These are phyloP conservation scores for pig (Sus scrofa) DNA, from an alignment of 2,113 vertebrate genomes.

Conservation along the genomic window DNA sequence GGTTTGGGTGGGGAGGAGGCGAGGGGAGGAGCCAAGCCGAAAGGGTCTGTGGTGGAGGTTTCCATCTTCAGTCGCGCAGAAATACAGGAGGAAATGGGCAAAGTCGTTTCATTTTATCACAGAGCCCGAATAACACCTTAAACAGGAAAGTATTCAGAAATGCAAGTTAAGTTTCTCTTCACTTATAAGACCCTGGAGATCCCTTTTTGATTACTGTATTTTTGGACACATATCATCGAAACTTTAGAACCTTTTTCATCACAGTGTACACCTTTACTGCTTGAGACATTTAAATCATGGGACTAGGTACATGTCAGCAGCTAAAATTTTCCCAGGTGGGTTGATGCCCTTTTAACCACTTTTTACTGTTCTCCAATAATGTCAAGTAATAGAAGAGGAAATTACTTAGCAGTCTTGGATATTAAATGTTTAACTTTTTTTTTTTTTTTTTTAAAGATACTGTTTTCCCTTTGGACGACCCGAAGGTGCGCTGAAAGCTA, in stretches of 20 bases:
- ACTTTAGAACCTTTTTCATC: not conserved
- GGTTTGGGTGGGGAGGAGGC: not conserved
- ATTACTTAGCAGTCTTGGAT: not conserved
- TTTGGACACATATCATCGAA: not conserved
- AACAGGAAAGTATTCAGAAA: not conserved
- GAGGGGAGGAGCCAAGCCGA: not conserved
- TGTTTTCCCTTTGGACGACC: constrained; percentile 99
- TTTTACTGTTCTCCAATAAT: not conserved
- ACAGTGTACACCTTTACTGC: not conserved
- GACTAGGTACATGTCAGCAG: not conserved
- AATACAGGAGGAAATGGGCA: not conserved
- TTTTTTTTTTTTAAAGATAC: constrained; percentile 91
- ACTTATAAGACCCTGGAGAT: not conserved
- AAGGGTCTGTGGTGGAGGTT: not conserved
- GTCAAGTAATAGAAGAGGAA: not conserved
- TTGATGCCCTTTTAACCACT: not conserved
- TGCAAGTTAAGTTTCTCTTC: not conserved
- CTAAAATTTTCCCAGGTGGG: not conserved
- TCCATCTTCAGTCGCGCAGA: not conserved
- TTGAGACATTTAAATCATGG: not conserved
- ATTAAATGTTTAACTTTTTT: constrained; percentile 41
- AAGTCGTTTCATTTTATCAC: not conserved
- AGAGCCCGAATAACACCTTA: not conserved
- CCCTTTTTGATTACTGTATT: not conserved
- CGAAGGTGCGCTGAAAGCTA: constrained; percentile 98